Evolutionary conservation across 2,113 vertebrate genomes (phyloP).

Genomic region (Mixornis gularis): DNA sequence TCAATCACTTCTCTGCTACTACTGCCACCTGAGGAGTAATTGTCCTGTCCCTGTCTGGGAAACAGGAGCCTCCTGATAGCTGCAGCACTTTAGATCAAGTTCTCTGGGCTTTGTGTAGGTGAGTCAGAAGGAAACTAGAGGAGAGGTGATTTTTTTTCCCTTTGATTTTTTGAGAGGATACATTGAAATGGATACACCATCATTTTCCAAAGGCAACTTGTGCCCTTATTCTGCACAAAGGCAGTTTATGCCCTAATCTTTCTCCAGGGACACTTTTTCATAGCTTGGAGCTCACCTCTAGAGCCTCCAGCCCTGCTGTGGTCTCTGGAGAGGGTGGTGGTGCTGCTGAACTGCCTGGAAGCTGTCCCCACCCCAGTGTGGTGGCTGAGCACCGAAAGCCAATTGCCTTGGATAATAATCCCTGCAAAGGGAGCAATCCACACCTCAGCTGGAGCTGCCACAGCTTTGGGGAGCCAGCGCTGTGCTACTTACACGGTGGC

Average conservation of each 20-base stretch:
- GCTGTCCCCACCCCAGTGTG: fast-evolving
- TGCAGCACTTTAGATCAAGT: not conserved
- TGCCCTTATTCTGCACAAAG: not conserved
- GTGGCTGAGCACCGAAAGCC: not conserved
- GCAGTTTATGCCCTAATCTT: not conserved
- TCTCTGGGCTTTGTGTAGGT: not conserved
- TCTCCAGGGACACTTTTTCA: not conserved
- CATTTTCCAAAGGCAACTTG: not conserved
- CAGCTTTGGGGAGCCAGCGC: fast-evolving
- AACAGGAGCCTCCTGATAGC: not conserved
- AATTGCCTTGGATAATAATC: not conserved
- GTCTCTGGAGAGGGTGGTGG: not conserved
- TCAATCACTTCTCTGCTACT: not conserved
- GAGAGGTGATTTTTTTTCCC: not conserved
- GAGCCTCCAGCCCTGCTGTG: not conserved
- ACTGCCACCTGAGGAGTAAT: not conserved
- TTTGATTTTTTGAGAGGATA: not conserved
- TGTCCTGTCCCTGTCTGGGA: not conserved
- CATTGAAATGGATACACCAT: fast-evolving
- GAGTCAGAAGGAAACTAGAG: not conserved
- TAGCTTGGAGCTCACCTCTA: not conserved
- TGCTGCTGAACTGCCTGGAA: fast-evolving
- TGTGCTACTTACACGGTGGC: not conserved
- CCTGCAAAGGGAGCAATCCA: not conserved
- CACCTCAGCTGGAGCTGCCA: not conserved